Evolutionary conservation across 2,797 vertebrate species (phyloP).

Genomic region (Argentina silus): DNA sequence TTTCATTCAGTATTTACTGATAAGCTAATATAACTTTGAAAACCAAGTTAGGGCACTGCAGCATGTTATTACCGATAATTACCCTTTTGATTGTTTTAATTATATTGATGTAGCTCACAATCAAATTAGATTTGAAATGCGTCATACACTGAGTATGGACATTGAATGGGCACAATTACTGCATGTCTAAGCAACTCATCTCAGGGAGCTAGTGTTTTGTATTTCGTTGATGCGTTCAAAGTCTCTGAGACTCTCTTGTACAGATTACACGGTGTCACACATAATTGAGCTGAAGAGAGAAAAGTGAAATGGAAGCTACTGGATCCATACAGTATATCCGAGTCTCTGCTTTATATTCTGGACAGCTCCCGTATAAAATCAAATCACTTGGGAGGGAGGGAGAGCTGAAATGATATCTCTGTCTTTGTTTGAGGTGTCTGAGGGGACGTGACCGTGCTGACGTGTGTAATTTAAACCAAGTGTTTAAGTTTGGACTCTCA

Average conservation of each 20-base stretch:
- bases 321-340: slow-evolving; percentile 4
- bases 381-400: background rate
- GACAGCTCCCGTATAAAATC: background rate
- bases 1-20: slow-evolving; percentile 32
- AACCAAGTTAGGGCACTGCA: slow-evolving; percentile 30
- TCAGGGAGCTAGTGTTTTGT: background rate
- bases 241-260: background rate
- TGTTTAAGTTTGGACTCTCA: background rate
- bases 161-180: background rate
- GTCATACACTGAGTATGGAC: background rate
- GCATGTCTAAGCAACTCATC: background rate
- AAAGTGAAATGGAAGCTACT: slow-evolving; percentile 18
- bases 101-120: slow-evolving; percentile 21
- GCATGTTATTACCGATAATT: slow-evolving; percentile 36
- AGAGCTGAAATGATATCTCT: background rate
- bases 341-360: slow-evolving; percentile 17
- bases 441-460: background rate
- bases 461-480: background rate
- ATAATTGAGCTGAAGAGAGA: slow-evolving; percentile 41
- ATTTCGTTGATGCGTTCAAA: background rate
- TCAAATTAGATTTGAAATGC: slow-evolving; percentile 20
- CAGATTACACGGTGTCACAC: background rate
- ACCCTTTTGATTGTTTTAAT: slow-evolving; percentile 37
- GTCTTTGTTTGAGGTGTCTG: background rate
- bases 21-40: slow-evolving; percentile 20